Percentiles rank a stretch among this genome's conserved stretches.
These are phyloP conservation scores for Narcine bancroftii DNA, from an alignment of 2,113 vertebrate species.

Conservation along the genomic window DNA sequence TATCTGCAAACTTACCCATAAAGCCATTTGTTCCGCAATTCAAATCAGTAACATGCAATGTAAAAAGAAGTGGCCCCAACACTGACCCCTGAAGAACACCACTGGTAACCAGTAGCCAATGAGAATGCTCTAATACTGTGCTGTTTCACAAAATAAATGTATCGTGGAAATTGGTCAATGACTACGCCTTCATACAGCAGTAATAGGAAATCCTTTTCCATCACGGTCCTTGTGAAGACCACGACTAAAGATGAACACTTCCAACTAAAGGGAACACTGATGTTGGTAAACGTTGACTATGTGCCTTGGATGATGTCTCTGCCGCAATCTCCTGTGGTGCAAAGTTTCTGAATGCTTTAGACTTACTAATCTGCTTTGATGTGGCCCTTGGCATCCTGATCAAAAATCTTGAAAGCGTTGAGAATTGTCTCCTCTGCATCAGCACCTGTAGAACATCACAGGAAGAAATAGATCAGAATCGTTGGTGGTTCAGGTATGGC, in stretches of 20 bases:
- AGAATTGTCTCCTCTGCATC: slow-evolving; percentile 84
- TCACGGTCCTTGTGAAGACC: not conserved
- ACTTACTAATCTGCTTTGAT: slow-evolving; percentile 81
- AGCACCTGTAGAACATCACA: slow-evolving; percentile 59
- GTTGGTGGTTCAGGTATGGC: too few relatives aligned
- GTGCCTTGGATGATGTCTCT: not conserved
- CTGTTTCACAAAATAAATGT: too few relatives aligned
- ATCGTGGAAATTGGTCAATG: too few relatives aligned
- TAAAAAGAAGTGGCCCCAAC: too few relatives aligned
- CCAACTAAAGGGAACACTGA: not conserved
- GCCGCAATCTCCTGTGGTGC: not conserved
- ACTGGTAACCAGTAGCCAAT: too few relatives aligned
- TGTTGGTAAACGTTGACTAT: not conserved
- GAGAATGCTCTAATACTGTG: too few relatives aligned
- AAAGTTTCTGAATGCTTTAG: slow-evolving; percentile 18
- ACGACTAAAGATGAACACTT: not conserved
- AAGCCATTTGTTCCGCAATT: too few relatives aligned
- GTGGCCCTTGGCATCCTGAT: slow-evolving; percentile 71
- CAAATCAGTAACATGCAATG: too few relatives aligned
- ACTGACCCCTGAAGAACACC: too few relatives aligned
- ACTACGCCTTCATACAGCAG: too few relatives aligned
- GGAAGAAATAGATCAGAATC: slow-evolving; percentile 36
- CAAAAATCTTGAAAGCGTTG: slow-evolving; percentile 82
- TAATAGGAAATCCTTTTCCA: too few relatives aligned
- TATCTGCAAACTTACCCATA: too few relatives aligned